Conservation (phyloP, 2,888 invertebrate genomes). For the Smittia aterrima region DNA sequence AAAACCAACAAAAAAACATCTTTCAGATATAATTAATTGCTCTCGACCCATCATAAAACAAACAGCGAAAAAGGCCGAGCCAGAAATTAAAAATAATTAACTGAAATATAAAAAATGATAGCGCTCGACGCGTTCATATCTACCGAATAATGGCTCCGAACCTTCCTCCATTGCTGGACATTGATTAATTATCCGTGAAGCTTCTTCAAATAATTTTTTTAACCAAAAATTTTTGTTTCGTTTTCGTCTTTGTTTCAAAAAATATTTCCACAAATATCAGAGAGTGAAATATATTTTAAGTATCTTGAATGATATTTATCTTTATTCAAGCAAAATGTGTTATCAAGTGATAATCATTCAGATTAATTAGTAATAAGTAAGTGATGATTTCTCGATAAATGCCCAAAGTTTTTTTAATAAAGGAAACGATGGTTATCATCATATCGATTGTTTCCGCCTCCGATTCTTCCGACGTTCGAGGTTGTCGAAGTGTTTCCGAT, state of each 20-base stretch:
- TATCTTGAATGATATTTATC: no score
- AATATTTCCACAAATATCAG: neutral
- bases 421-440: neutral
- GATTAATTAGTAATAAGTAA: no score
- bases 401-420: neutral
- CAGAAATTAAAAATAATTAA: slow-evolving; percentile 26
- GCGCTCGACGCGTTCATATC: neutral
- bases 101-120: slow-evolving; percentile 29
- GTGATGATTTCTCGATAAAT: neutral
- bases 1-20: neutral
- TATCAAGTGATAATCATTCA: no score
- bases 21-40: slow-evolving; percentile 21
- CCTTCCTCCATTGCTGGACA: neutral
- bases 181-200: neutral
- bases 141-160: slow-evolving; percentile 4
- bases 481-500: neutral
- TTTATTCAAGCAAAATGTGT: no score
- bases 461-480: neutral
- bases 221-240: neutral
- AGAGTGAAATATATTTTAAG: neutral
- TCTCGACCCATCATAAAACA: slow-evolving; percentile 24
- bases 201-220: neutral
- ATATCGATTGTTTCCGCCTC: slow-evolving; percentile 9
- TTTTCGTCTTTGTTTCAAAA: neutral
- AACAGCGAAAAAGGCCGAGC: neutral